These are phyloP conservation scores for Momotus momota DNA, from an alignment of 2,797 vertebrate species.

Conservation along the genomic window DNA sequence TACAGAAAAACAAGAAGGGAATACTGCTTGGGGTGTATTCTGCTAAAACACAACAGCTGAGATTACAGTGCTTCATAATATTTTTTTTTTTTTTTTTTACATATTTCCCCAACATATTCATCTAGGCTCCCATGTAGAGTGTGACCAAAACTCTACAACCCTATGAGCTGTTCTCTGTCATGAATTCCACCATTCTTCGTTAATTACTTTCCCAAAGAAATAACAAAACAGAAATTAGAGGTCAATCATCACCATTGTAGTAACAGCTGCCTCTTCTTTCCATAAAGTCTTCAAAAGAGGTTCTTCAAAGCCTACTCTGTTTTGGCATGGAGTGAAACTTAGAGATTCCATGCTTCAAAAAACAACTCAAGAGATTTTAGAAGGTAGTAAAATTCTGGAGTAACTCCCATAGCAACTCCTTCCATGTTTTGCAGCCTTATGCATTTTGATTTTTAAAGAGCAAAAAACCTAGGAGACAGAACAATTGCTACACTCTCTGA, in stretches of 20 bases:
- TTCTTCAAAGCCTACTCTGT: neutral
- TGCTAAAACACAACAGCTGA: neutral
- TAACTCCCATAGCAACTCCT: neutral
- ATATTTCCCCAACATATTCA: neutral
- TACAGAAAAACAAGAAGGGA: neutral
- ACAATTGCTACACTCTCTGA: neutral
- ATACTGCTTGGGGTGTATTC: neutral
- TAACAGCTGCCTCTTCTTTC: neutral
- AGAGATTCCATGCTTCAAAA: neutral
- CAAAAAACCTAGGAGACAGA: neutral
- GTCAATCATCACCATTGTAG: neutral
- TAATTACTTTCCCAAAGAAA: neutral
- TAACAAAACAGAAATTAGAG: neutral
- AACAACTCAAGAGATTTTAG: neutral
- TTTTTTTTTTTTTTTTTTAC: neutral
- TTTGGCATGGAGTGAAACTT: neutral
- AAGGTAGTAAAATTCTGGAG: neutral
- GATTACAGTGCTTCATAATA: neutral
- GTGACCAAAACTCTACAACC: neutral
- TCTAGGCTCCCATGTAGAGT: rapidly evolving
- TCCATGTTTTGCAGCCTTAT: neutral
- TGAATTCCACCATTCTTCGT: neutral
- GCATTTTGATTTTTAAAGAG: neutral
- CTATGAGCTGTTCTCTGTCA: neutral
- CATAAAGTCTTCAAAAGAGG: neutral